Evolutionary conservation across 1,140 invertebrate genomes (phyloP), one percentile per base, ranked within the genome.

Genomic region (Teleopsis dalmanni): DNA sequence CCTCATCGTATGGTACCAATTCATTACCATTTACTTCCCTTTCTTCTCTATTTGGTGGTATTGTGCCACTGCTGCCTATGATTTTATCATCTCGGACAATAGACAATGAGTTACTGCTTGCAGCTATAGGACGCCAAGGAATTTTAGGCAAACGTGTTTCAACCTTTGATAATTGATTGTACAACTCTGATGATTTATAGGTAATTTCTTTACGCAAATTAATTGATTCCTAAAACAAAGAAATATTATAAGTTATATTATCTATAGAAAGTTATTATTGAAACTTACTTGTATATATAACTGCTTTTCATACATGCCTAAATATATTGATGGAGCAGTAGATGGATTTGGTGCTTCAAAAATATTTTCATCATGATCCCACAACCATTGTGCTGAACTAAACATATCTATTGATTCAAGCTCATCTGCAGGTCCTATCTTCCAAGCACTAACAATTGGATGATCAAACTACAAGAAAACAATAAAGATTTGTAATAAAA

Each of bases 371-470:
- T 73, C 68, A 3, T 68, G 57, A 13, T 71, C 59, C 52, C 63
- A 72, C 2, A 73, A 53, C 53, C 72, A 76, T 35, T 75, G 72
- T 23, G 76, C 71, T 33, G 72, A 72, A 49, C 78, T 76, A 57
- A 92, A 90, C 37, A 95, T 74, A 75, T 93, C 84, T 25, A 96
- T 73, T 51, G 75, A 62, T 51, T 82, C 72, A 16, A 95, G 58
- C 34, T 78, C 62, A 6, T 78, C 79, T 18, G 72, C 59, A 13
- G 73, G 69, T 56, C 80, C 75, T 38, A 88, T 75, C 25, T 81
- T 74, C 91, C 91, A 95, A 43, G 87, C 83, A 59, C 82, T 81
- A 0, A 90, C 87, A 53, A 96, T 84, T 1, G 92, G 91, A 36
- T 83, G 80, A 49, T 83, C 75, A 59, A 94, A 85, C 83, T 90